phyloP scores from a whole-genome alignment of 2,888 invertebrate genomes.

The Mimas tiliae region DNA sequence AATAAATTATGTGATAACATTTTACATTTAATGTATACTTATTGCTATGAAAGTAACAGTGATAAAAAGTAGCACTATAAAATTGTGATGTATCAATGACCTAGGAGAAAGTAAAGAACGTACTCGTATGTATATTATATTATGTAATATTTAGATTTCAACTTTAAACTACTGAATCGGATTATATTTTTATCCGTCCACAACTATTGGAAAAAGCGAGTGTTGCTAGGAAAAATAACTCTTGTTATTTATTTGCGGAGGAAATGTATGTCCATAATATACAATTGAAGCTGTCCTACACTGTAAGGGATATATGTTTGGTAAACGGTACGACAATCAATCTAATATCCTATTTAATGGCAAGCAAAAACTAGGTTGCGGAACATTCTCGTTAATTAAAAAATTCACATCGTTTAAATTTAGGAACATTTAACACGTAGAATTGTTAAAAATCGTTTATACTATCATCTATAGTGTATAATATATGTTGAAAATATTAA shows the following conservation, averaged over 20 bases:
- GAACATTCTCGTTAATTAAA: slow-evolving; percentile 59
- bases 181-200: slow-evolving; percentile 24
- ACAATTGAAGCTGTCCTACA: slow-evolving; percentile 20
- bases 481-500: slow-evolving; percentile 68
- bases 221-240: slow-evolving; percentile 24
- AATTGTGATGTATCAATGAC: slow-evolving; percentile 61
- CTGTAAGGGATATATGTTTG: slow-evolving; percentile 35
- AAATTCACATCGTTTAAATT: slow-evolving; percentile 78
- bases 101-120: slow-evolving; percentile 27
- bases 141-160: slow-evolving; percentile 13
- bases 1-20: slow-evolving; percentile 82
- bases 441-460: slow-evolving; percentile 73
- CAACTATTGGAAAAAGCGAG: slow-evolving; percentile 20
- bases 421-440: slow-evolving; percentile 84
- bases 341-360: slow-evolving; percentile 63
- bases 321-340: slow-evolving; percentile 42
- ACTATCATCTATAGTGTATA: slow-evolving; percentile 74
- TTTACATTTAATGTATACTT: slow-evolving; percentile 75
- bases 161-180: slow-evolving; percentile 15
- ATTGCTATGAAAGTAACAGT: slow-evolving; percentile 69
- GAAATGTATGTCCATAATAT: slow-evolving; percentile 21
- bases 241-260: slow-evolving; percentile 21
- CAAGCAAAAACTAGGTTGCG: slow-evolving; percentile 71
- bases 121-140: slow-evolving; percentile 11
- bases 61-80: slow-evolving; percentile 35